A percentile compares a stretch with the other conserved stretches of the same genome.
Conservation (phyloP, 1,140 invertebrate species). For the Acromyrmex charruanus region DNA sequence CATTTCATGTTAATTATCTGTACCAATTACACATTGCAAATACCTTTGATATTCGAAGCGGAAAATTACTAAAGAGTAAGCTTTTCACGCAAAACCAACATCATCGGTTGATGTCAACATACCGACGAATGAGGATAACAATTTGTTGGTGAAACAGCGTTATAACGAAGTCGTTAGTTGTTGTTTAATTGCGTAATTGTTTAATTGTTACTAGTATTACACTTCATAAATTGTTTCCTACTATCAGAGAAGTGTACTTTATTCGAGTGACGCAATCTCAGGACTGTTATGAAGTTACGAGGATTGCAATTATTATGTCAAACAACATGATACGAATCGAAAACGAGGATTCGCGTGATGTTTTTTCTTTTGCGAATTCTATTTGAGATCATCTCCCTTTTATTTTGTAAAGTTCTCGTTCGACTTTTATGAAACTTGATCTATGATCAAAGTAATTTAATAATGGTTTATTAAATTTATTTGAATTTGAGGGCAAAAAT, state of each 20-base stretch:
- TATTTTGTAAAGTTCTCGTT: too few relatives aligned
- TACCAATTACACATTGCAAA: slow-evolving; percentile 39
- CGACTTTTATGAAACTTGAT: too few relatives aligned
- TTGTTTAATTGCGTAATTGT: slow-evolving; percentile 36
- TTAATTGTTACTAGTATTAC: slow-evolving; percentile 7
- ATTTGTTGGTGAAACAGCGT: not conserved
- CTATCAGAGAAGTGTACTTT: slow-evolving; percentile 22
- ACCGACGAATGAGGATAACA: not conserved
- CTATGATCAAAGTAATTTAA: too few relatives aligned
- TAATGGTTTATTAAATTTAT: too few relatives aligned
- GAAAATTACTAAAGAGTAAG: slow-evolving; percentile 43
- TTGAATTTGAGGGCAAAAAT: too few relatives aligned
- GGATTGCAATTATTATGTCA: not conserved
- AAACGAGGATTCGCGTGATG: not conserved
- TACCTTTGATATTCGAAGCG: slow-evolving; percentile 10
- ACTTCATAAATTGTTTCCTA: slow-evolving; percentile 35
- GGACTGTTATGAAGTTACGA: not conserved
- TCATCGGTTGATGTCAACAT: slow-evolving; percentile 16
- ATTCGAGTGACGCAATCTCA: not conserved
- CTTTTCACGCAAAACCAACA: slow-evolving; percentile 40
- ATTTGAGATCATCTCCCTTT: too few relatives aligned
- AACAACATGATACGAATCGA: not conserved
- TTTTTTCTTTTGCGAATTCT: not conserved
- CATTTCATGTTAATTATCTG: slow-evolving; percentile 44
- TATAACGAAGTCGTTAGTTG: not conserved